phyloP scores from a whole-genome alignment of 2,797 vertebrate genomes.

The Platalea minor region DNA sequence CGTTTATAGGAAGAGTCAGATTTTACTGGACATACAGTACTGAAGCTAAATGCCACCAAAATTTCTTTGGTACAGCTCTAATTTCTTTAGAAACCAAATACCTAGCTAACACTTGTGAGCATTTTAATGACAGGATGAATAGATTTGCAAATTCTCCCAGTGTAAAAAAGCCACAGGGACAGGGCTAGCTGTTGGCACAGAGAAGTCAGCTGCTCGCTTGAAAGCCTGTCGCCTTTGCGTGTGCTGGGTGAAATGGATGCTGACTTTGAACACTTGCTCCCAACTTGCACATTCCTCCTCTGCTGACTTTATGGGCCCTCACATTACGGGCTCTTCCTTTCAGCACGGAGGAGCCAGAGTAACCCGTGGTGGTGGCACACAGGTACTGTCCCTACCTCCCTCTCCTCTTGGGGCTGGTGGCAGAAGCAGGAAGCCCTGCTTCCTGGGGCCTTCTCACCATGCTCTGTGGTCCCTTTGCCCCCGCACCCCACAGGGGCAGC shows the following conservation, averaged over 20 bases:
- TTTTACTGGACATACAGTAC: not conserved
- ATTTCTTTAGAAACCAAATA: not conserved
- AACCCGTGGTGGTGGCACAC: not conserved
- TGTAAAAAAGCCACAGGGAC: not conserved
- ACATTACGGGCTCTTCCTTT: not conserved
- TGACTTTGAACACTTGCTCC: not conserved
- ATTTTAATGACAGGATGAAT: not conserved
- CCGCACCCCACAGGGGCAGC: not conserved
- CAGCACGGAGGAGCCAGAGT: not conserved
- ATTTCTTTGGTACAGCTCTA: not conserved
- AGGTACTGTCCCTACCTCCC: not conserved
- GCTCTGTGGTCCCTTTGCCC: not conserved
- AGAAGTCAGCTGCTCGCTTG: not conserved
- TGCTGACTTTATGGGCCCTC: not conserved
- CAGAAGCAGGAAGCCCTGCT: not conserved
- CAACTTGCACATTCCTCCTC: not conserved
- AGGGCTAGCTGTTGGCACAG: not conserved
- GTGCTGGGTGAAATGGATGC: not conserved
- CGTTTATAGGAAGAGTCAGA: not conserved
- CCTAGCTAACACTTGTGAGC: not conserved
- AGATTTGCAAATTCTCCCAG: not conserved
- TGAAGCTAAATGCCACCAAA: not conserved
- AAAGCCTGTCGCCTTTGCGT: not conserved
- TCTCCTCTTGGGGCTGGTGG: not conserved
- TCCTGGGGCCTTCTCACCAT: not conserved